Base-by-base conservation (phyloP, 2,113 vertebrate species). In the Lonchura striata region DNA sequence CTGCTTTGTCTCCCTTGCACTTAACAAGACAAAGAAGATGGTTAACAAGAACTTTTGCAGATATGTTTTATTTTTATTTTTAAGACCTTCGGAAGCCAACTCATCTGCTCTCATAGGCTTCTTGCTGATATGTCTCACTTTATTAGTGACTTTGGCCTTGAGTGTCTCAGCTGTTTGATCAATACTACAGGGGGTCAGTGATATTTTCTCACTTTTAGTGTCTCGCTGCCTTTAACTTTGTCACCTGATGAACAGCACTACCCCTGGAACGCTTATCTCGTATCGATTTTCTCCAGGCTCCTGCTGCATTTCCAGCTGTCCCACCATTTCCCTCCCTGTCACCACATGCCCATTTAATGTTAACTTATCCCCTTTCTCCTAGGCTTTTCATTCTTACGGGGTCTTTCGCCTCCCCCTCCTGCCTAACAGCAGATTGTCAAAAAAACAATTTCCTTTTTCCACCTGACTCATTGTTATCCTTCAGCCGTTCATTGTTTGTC, bases 91-190 rank as follows among this genome's bases (percentile, higher is more conserved):
- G 57, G 95, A 97, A 81, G 96, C 96, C 95, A 86, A 72, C 97
- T 80, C 78, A 96, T 97, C 98, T 95, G 94, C 94, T 97, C 97
- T 93, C 94, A 95, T 95, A 60, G 97, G 94, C 93, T 95, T 19
- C 96, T 92, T 82, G 98, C 98, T 98, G 98, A 98, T 99, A 98
- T 13, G 97, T 99, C 99, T 99, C 99, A 99, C 99, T 99, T 99
- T 99, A 99, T 99, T 99, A 99, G 99, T 99, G 99, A 98, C 98
- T 99, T 99, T 98, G 98, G 99, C 99, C 99, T 99, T 99, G 99
- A 98, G 97, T 97, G 96, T 98, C 98, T 99, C 98, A 98, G 98
- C 97, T 96, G 98, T 98, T 98, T 99, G 99, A 99, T 99, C 99
- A 99, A 99, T 99, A 99, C 98, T 97, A 95, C 97, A 93, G 98